Evolutionary conservation across 2,797 vertebrate genomes (phyloP), one percentile per base, ranked within the genome.

Genomic region (Manis pentadactyla): DNA sequence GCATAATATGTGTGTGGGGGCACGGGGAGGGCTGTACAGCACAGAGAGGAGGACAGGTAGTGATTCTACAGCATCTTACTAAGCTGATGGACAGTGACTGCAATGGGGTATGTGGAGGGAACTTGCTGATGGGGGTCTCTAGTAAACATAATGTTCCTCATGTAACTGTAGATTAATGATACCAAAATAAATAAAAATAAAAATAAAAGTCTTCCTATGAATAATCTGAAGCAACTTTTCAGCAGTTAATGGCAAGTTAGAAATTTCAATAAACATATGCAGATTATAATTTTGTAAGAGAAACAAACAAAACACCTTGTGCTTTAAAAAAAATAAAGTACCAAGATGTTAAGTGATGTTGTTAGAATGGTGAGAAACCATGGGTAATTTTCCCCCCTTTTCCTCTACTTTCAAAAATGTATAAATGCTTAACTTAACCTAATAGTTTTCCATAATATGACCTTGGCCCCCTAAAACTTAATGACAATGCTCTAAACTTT

Each of bases 221-320:
- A 97, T 92, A 90, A 93, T 59, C 29, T 75, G 84, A 69, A 89
- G 55, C 68, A 71, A 83, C 2, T 46, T 59, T 69, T 77, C 19
- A 57, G 59, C 27, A 81, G 94, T 75, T 78, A 78, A 0, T 77
- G 42, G 42, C n/a, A 89, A 90, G 25, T 31, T 57, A 49, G 7
- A 89, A 94, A 89, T 10, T 51, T 89, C 17, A 81, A 25, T 25
- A 61, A 90, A 53, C 18, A 59, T 13, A 55, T 46, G 53, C n/a
- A 94, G 31, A 90, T 82, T 86, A 79, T 11, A 74, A 66, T 61
- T 90, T 68, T 55, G 18, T 93, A 69, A 95, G 29, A 27, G 49
- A 21, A 87, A 73, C 25, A 68, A 83, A 18, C 31, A 46, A 42
- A n/a, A 74, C 42, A 21, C 49, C 39, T 74, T 85, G 74, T 31